phyloP scores from a whole-genome alignment of 2,888 invertebrate species.

The Troilus luridus region DNA sequence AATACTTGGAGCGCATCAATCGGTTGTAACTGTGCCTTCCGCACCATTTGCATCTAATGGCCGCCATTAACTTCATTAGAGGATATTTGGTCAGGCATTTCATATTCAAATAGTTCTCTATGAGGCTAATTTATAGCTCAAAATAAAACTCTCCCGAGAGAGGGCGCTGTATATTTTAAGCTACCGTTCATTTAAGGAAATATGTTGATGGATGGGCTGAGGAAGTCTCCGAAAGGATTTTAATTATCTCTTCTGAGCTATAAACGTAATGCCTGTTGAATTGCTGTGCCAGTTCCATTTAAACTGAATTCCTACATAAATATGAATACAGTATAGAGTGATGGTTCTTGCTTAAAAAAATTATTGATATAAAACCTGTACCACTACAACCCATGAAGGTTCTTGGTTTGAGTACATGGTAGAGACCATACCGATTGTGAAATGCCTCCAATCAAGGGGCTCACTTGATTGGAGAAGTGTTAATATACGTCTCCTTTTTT shows the following conservation, averaged over 20 bases:
- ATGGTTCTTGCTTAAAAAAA: too few species aligned
- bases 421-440: too few species aligned
- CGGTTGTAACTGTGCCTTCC: neutral
- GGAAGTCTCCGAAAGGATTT: neutral
- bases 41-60: neutral
- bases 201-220: neutral
- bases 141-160: neutral
- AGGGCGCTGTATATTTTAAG: neutral
- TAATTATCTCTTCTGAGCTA: neutral
- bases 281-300: neutral
- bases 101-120: conserved; percentile 1
- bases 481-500: too few species aligned
- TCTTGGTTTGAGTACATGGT: too few species aligned
- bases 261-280: neutral
- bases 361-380: too few species aligned
- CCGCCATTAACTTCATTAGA: neutral
- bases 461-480: too few species aligned
- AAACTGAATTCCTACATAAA: neutral
- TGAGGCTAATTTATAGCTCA: neutral
- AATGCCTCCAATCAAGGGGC: too few species aligned
- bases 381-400: too few species aligned
- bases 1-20: conserved; percentile 24
- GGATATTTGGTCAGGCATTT: conserved; percentile 8
- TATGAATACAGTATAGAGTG: neutral
- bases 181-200: neutral